Evolutionary conservation across 2,113 vertebrate genomes (phyloP).

Genomic region (Festucalex cinctus): DNA sequence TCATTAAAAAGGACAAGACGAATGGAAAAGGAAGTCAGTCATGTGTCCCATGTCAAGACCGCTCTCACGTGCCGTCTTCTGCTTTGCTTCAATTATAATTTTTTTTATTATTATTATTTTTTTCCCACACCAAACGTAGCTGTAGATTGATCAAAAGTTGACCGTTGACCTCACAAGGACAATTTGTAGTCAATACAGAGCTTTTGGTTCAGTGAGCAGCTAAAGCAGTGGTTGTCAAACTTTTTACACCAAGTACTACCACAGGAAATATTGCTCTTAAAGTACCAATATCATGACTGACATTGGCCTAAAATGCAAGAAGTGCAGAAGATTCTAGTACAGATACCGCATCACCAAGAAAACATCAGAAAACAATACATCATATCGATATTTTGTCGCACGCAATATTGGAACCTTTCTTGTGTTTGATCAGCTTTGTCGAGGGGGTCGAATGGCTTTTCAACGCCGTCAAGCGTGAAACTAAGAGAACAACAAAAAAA

Average conservation of each 20-base stretch:
- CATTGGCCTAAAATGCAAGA: too few species aligned
- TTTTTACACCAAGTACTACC: not conserved
- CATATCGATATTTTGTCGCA: not conserved
- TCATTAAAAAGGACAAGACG: constrained; percentile 7
- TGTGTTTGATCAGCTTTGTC: constrained; percentile 42
- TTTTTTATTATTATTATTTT: too few species aligned
- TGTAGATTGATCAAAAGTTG: not conserved
- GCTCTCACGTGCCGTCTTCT: not conserved
- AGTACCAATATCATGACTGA: not conserved
- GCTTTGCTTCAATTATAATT: too few species aligned
- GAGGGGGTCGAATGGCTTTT: constrained; percentile 31
- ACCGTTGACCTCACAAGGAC: not conserved
- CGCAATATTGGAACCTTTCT: constrained; percentile 20
- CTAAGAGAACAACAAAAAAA: constrained; percentile 40
- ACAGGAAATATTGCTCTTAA: not conserved
- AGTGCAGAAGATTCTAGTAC: too few species aligned
- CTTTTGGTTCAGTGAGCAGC: not conserved
- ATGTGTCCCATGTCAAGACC: not conserved
- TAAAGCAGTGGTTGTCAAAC: not conserved
- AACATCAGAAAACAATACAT: not conserved
- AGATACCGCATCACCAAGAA: too few species aligned
- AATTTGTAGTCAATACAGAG: not conserved
- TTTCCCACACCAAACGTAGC: too few species aligned
- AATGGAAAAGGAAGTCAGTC: constrained; percentile 9
- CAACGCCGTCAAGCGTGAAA: constrained; percentile 48